Conservation (phyloP, 2,113 vertebrate species). For the Loxodonta africana region DNA sequence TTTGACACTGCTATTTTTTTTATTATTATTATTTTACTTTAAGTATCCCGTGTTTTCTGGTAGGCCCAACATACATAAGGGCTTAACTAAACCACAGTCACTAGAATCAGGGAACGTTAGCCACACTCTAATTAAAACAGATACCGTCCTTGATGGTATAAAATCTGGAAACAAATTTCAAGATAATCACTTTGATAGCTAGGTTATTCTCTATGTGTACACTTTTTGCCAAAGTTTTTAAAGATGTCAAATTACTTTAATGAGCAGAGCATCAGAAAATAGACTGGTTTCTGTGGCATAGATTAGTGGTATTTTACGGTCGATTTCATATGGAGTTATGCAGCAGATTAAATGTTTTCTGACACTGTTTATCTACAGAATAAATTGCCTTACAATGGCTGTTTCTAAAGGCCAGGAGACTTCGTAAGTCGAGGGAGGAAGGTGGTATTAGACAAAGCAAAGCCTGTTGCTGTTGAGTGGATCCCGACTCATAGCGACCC, state of each 20-base stretch:
- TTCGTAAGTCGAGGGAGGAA: neutral
- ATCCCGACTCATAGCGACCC: too few relatives aligned
- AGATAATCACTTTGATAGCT: slow-evolving; percentile 54
- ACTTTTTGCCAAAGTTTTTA: slow-evolving; percentile 72
- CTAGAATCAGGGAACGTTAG: slow-evolving; percentile 74
- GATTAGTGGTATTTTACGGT: slow-evolving; percentile 54
- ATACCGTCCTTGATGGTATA: slow-evolving; percentile 54
- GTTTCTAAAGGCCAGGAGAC: neutral
- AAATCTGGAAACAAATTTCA: slow-evolving; percentile 57
- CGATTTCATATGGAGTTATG: slow-evolving; percentile 32
- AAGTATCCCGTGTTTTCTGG: slow-evolving; percentile 5
- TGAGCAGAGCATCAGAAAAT: slow-evolving; percentile 47
- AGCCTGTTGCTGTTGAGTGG: too few relatives aligned
- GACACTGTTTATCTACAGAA: neutral
- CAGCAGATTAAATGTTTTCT: slow-evolving; percentile 22
- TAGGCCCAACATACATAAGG: slow-evolving; percentile 40
- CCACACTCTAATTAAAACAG: slow-evolving; percentile 63
- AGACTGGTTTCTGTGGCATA: slow-evolving; percentile 68
- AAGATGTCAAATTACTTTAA: slow-evolving; percentile 65
- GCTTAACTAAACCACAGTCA: slow-evolving; percentile 17
- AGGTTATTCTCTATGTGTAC: slow-evolving; percentile 44
- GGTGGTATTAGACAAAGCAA: too few relatives aligned
- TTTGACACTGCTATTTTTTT: too few relatives aligned
- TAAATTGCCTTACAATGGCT: neutral
- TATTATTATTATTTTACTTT: neutral